These are phyloP conservation scores for Stylophora pistillata DNA, from an alignment of 64 coral and sea anemone genomes.

Conservation along the genomic window DNA sequence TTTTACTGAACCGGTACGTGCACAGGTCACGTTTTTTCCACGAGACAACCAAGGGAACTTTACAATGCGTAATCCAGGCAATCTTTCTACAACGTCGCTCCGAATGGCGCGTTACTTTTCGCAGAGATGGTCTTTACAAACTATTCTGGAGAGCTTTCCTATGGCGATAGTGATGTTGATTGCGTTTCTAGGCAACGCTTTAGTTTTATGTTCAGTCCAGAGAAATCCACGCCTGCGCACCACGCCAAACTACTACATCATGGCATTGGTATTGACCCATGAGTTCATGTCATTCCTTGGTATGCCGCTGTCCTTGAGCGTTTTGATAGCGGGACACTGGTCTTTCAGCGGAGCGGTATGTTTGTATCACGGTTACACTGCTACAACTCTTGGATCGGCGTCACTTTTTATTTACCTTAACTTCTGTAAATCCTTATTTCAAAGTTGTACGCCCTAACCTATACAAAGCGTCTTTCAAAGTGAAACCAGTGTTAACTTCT, in stretches of 20 bases:
- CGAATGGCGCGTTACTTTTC: neutral
- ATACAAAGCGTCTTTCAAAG: neutral
- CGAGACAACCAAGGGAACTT: neutral
- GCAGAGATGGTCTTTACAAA: neutral
- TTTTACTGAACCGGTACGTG: too few relatives aligned
- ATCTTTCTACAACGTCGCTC: neutral
- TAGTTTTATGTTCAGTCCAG: neutral
- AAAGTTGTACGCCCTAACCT: slow-evolving; percentile 6
- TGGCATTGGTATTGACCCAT: neutral
- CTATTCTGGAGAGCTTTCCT: neutral
- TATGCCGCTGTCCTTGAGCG: neutral
- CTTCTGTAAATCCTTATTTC: slow-evolving; percentile 1
- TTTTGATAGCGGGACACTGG: neutral
- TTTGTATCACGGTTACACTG: neutral
- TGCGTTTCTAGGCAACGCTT: neutral
- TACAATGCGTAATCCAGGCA: neutral
- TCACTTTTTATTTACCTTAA: neutral
- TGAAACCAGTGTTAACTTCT: neutral
- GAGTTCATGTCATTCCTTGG: neutral
- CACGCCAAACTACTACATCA: neutral
- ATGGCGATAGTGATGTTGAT: neutral
- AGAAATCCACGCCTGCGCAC: neutral
- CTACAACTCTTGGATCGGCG: neutral
- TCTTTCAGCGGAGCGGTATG: neutral
- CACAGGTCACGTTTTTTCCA: too few relatives aligned